phyloP scores from a whole-genome alignment of 2,888 invertebrate genomes.

The Matsumyia berberina region DNA sequence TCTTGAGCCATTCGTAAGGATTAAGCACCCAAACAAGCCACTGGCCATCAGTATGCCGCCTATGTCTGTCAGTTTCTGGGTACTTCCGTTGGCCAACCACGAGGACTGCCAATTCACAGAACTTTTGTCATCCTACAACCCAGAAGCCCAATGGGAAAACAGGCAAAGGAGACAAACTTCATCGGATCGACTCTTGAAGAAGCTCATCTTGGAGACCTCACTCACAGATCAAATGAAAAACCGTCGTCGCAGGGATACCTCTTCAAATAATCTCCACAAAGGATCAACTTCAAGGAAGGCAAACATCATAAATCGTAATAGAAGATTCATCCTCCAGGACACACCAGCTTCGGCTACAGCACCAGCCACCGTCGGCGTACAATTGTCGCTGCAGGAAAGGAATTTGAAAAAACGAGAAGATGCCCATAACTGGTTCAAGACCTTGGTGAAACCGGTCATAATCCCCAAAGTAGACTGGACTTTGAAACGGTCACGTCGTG shows the following conservation, averaged over 20 bases:
- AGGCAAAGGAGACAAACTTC: constrained; percentile 74
- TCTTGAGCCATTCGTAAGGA: constrained; percentile 86
- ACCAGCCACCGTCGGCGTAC: constrained; percentile 53
- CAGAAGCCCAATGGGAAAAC: constrained; percentile 62
- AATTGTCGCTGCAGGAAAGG: constrained; percentile 30
- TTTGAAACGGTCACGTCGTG: constrained; percentile 79
- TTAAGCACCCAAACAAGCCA: constrained; percentile 85
- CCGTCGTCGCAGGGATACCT: constrained; percentile 78
- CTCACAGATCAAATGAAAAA: constrained; percentile 79
- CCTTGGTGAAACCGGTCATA: constrained; percentile 78
- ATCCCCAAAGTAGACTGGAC: constrained; percentile 75
- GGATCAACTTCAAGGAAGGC: not conserved
- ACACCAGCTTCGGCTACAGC: constrained; percentile 37
- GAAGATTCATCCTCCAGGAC: constrained; percentile 79
- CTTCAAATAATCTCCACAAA: constrained; percentile 31
- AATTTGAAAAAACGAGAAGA: constrained; percentile 77
- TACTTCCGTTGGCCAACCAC: constrained; percentile 88
- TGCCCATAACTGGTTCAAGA: constrained; percentile 79
- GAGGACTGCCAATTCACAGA: constrained; percentile 85
- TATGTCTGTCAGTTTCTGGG: constrained; percentile 90
- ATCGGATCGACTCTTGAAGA: constrained; percentile 81
- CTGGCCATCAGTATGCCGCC: constrained; percentile 87
- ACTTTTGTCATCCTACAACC: constrained; percentile 78
- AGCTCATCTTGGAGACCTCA: constrained; percentile 81
- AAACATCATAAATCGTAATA: constrained; percentile 32